Evolutionary conservation across 2,888 invertebrate genomes (phyloP), one percentile per base, ranked within the genome.

Genomic region (Lepas anatifera): DNA sequence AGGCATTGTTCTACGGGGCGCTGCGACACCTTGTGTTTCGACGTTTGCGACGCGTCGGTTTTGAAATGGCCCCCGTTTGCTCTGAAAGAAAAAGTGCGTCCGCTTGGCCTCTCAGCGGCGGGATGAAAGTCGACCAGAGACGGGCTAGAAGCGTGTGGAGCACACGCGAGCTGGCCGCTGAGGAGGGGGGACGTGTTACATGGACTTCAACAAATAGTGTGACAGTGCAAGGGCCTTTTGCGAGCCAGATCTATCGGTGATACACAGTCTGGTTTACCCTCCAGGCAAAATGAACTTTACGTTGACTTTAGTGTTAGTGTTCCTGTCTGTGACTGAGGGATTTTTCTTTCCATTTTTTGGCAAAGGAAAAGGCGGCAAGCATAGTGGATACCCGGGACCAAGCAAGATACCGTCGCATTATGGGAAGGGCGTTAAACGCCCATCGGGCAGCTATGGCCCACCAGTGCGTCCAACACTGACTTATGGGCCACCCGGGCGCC

Each of bases 71-170:
- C 58, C 32, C 58, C 8, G 58, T 22, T 58, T 18, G 58, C 58
- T 32, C 35, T 35, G 58, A 32, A 29, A 58, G 58, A 58, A 58
- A 58, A 58, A 58, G 58, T 58, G 32, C 58, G 58, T 22, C 58
- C 58, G 29, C 58, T 10, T 35, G 22, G 58, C 32, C n/a, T n/a
- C n/a, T n/a, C n/a, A 25, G 6, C 58, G 32, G 32, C 35, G 32
- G 8, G 58, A 58, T 29, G 58, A 58, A 58, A 58, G 58, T 58
- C 58, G 58, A 58, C 58, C 58, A 58, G 58, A 29, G 32, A 35
- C 58, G 25, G 32, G 22, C 32, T n/a, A 6, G 32, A 1, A 35
- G 3, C 8, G 2, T 4, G 32, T 4, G 18, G 4, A 22, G 35
- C 58, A 58, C 35, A 32, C 18, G 58, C 16, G 58, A 7, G 7